Evolutionary conservation across 1,140 invertebrate genomes (phyloP), one percentile per base, ranked within the genome.

Genomic region (Dendroctonus ponderosae): DNA sequence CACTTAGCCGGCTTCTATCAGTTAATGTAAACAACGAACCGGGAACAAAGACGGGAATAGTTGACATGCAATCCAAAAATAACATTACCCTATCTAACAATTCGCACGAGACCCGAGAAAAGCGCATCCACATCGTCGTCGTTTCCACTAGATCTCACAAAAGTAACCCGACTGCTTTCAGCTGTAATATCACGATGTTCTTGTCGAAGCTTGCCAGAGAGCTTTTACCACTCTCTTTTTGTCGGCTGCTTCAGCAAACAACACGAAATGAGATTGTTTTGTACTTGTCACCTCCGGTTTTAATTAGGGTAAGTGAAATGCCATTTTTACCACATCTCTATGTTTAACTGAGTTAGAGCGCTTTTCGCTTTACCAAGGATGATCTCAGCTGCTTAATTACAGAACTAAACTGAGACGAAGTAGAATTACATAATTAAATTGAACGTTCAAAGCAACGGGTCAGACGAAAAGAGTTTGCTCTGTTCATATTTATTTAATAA

Each of bases 141-240:
- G 12, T 12, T 57, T 9, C 50, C 41, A 14, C 7, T 57, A 41
- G 6, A 42, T n/a, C 38, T 26, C 54, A 41, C 54, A 57, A 51
- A 7, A 26, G 39, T 42, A 57, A 57, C 54, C 54, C n/a, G 38
- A 57, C 39, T n/a, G 54, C 54, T 57, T 57, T 57, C 54, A 9
- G 43, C 39, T 41, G 26, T 42, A 57, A 57, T 57, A 42, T 57
- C 54, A 57, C 12, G 54, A 57, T 57, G 43, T 57, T 57, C 54
- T 57, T 43, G 54, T 6, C 54, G 39, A 8, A 42, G 38, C 54
- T 8, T 14, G 15, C 7, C 54, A 42, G 11, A 40, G 11, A 42
- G 39, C 39, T 57, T 42, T 57, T 14, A 14, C 51, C 54, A 41
- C 41, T 41, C 54, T 57, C 43, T 57, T 57, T 57, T 39, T 43